Conservation (phyloP, 2,888 invertebrate species). For the Cylindroiulus punctatus region DNA sequence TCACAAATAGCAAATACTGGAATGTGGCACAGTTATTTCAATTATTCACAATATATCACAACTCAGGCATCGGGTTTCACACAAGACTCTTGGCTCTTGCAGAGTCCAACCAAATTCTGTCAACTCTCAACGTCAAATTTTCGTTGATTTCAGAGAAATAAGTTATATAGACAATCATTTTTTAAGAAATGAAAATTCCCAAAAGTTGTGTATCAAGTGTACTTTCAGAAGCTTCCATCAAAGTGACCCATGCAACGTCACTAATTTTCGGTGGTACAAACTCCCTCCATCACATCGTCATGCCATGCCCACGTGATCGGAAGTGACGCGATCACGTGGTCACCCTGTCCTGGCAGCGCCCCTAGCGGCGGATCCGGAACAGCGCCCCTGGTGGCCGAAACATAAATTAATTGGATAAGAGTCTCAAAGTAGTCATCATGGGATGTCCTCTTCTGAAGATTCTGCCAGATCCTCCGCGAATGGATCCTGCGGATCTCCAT, state of each 20-base stretch:
- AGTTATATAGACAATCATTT: too few relatives aligned
- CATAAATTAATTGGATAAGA: background rate
- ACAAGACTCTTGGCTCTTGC: background rate
- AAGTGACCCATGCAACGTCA: too few relatives aligned
- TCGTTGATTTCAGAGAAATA: background rate
- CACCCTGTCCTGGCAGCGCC: too few relatives aligned
- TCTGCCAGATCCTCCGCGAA: background rate
- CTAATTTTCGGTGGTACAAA: too few relatives aligned
- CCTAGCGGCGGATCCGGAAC: background rate
- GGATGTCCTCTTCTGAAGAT: background rate
- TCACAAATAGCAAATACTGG: constrained; percentile 34
- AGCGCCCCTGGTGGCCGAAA: background rate
- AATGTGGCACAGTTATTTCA: background rate
- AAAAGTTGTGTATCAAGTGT: too few relatives aligned
- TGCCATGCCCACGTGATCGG: too few relatives aligned
- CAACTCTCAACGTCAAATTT: background rate
- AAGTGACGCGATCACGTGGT: too few relatives aligned
- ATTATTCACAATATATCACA: constrained; percentile 25
- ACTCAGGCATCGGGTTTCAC: background rate
- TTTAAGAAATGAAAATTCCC: too few relatives aligned
- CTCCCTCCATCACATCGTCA: too few relatives aligned
- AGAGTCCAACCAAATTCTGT: background rate
- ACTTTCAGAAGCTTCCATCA: too few relatives aligned
- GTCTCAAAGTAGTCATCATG: background rate
- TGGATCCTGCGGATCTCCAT: constrained; percentile 61